phyloP scores from a whole-genome alignment of 2,888 invertebrate species.

The Troides aeacus region DNA sequence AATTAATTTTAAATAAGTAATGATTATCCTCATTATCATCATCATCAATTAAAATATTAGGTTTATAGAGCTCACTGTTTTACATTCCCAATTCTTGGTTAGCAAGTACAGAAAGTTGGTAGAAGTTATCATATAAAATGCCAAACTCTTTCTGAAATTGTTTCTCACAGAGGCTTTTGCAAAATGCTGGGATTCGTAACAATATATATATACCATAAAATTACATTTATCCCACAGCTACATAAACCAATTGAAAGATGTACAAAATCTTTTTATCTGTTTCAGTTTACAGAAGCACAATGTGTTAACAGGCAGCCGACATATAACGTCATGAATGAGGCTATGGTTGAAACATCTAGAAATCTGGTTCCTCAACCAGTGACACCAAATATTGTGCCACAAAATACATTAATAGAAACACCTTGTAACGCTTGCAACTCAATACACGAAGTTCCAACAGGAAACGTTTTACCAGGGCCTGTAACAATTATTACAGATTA shows the following conservation, averaged over 20 bases:
- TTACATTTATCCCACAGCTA: no score
- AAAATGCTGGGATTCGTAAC: no score
- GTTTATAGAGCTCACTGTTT: no score
- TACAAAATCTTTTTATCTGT: slow-evolving; percentile 24
- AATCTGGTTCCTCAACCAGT: slow-evolving; percentile 30
- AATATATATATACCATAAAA: no score
- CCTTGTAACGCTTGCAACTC: slow-evolving; percentile 17
- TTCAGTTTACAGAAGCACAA: slow-evolving; percentile 48
- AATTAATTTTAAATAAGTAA: no score
- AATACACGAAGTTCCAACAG: slow-evolving; percentile 29
- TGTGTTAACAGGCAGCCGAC: slow-evolving; percentile 39
- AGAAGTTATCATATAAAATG: no score
- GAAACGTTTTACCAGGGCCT: slow-evolving; percentile 35
- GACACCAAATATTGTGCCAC: slow-evolving; percentile 15
- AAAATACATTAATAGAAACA: slow-evolving; percentile 17
- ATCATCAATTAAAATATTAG: no score
- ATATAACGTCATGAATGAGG: slow-evolving; percentile 38
- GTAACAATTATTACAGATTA: slow-evolving; percentile 62
- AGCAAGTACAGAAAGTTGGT: no score
- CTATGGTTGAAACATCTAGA: slow-evolving; percentile 39
- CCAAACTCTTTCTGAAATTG: no score
- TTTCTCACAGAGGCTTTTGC: no score
- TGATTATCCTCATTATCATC: no score
- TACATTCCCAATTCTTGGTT: no score
- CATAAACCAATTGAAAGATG: neutral